phyloP scores from a whole-genome alignment of 2,888 invertebrate genomes.

The Megastigmus dorsalis region DNA sequence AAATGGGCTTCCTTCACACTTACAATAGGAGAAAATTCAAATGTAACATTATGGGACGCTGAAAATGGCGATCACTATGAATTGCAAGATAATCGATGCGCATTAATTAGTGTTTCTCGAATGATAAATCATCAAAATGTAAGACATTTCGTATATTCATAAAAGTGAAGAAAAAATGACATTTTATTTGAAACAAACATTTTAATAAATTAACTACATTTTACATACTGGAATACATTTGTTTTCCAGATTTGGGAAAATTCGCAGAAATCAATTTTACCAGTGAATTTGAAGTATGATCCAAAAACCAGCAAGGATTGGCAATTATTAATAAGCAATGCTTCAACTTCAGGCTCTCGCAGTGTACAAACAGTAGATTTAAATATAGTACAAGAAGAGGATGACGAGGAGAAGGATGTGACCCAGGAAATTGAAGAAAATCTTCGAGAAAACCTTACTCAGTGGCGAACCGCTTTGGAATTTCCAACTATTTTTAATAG shows the following conservation, averaged over 20 bases:
- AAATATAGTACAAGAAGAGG: constrained; percentile 56
- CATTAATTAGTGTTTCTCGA: constrained; percentile 66
- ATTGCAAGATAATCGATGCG: constrained; percentile 67
- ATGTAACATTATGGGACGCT: constrained; percentile 68
- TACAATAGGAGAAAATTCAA: constrained; percentile 62
- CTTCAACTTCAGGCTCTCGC: constrained; percentile 56
- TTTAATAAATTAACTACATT: background rate
- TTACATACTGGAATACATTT: no score
- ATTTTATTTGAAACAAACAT: background rate
- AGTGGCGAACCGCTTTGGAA: constrained; percentile 65
- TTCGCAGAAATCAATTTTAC: constrained; percentile 64
- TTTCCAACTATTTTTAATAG: constrained; percentile 69
- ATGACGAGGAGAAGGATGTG: constrained; percentile 57
- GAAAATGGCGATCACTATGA: constrained; percentile 68
- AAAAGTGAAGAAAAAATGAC: background rate
- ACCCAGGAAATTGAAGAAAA: constrained; percentile 63
- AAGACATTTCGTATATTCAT: constrained; percentile 52
- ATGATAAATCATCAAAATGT: constrained; percentile 70
- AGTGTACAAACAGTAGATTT: constrained; percentile 64
- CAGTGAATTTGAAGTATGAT: constrained; percentile 67
- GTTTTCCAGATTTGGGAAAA: constrained; percentile 72
- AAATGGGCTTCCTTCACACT: constrained; percentile 70
- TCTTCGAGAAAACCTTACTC: constrained; percentile 65
- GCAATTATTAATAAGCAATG: constrained; percentile 62
- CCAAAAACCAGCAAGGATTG: constrained; percentile 67